These are phyloP conservation scores for Rhabdomys dilectus DNA, from an alignment of 2,113 vertebrate species.

Conservation along the genomic window DNA sequence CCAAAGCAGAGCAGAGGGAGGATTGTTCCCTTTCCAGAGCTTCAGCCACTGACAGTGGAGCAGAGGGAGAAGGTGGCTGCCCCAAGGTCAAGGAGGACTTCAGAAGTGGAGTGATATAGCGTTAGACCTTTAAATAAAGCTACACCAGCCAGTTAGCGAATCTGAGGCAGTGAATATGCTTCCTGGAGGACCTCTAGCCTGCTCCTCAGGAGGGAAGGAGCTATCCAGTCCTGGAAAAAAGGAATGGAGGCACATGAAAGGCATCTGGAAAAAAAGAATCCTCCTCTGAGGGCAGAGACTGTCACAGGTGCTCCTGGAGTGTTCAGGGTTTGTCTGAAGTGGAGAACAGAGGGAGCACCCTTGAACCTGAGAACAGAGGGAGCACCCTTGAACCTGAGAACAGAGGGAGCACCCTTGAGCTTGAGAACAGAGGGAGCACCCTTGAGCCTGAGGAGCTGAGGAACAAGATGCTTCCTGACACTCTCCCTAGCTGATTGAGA, in stretches of 20 bases:
- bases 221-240: too few species aligned
- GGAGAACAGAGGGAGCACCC: too few species aligned
- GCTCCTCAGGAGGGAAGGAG: background rate
- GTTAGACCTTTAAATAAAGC: background rate
- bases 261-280: background rate
- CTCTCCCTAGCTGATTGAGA: background rate
- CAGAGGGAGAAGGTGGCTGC: background rate
- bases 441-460: too few species aligned
- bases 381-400: too few species aligned
- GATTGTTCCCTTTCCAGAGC: too few species aligned
- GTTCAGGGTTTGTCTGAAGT: fast-evolving
- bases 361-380: too few species aligned
- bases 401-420: too few species aligned
- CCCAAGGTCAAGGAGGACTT: background rate
- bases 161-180: background rate
- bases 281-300: background rate
- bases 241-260: fast-evolving
- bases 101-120: background rate
- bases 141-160: background rate
- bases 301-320: background rate
- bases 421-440: too few species aligned
- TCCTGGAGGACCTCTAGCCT: too few species aligned
- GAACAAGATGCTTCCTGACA: fast-evolving
- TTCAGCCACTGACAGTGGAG: background rate
- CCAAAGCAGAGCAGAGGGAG: background rate